Conservation (phyloP, 2,888 invertebrate genomes). For the Lasiommata megera region DNA sequence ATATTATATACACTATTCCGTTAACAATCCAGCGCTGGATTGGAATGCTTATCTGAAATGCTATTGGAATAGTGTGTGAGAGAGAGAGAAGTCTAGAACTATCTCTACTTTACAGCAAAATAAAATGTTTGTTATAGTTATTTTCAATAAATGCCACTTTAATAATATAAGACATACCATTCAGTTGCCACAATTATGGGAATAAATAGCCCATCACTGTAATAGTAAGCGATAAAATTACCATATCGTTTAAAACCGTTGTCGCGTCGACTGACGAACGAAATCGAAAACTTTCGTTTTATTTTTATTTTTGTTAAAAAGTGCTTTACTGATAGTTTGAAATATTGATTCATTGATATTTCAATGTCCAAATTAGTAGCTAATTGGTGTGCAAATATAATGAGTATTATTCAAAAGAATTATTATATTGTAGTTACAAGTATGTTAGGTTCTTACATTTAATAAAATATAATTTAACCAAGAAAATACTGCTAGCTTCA, state of each 20-base stretch:
- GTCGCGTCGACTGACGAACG: not conserved
- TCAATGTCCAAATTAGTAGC: not conserved
- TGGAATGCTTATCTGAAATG: too few species aligned
- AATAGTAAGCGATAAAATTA: conserved; percentile 17
- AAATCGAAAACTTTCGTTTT: not conserved
- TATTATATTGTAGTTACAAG: too few species aligned
- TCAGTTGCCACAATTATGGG: conserved; percentile 8
- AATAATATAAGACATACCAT: conserved; percentile 6
- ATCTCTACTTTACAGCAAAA: not conserved
- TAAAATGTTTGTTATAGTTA: not conserved
- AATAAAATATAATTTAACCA: too few species aligned
- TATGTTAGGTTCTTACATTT: too few species aligned
- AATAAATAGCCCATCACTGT: conserved; percentile 2
- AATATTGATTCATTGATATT: too few species aligned
- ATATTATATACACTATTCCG: too few species aligned
- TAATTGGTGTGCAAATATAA: too few species aligned
- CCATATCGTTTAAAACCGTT: conserved; percentile 11
- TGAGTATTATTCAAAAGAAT: too few species aligned
- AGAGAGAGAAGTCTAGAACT: too few species aligned
- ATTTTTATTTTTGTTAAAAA: not conserved
- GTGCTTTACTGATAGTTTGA: too few species aligned
- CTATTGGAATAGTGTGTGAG: too few species aligned
- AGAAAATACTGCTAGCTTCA: too few species aligned
- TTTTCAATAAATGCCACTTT: not conserved
- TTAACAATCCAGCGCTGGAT: not conserved